phyloP scores from a whole-genome alignment of 2,888 invertebrate species.

The Campopleginae sp. region DNA sequence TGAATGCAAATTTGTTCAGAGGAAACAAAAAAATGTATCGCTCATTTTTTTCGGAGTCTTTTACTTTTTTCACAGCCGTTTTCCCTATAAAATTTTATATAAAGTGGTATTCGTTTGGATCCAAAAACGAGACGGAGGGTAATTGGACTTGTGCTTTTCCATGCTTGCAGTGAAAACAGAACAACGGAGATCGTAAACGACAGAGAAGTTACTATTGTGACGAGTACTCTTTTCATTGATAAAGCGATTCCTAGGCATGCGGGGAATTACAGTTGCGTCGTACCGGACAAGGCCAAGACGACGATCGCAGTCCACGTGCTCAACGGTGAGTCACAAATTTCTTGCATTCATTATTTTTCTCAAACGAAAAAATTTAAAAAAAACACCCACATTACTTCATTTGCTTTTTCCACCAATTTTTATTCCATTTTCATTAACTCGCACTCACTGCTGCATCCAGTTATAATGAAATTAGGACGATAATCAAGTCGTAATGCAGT shows the following conservation, averaged over 20 bases:
- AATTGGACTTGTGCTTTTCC: conserved; percentile 18
- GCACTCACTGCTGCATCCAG: background rate
- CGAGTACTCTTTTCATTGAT: conserved; percentile 85
- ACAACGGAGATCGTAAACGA: conserved; percentile 80
- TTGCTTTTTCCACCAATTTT: background rate
- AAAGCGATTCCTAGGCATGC: conserved; percentile 86
- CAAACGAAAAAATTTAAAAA: background rate
- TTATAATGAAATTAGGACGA: background rate
- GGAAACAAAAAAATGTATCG: no score
- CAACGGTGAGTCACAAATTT: conserved; percentile 84
- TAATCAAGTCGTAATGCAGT: background rate
- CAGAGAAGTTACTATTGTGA: conserved; percentile 82
- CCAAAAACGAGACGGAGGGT: background rate
- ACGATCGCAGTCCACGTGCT: conserved; percentile 87
- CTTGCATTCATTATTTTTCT: background rate
- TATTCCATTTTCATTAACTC: conserved; percentile 7
- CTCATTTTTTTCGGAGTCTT: no score
- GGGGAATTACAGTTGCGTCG: conserved; percentile 87
- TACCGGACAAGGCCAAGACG: conserved; percentile 85
- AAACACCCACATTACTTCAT: background rate
- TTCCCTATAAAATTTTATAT: no score
- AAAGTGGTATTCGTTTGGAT: no score
- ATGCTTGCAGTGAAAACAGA: conserved; percentile 84
- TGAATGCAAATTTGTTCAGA: no score
- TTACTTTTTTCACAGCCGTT: no score